Percentiles rank a stretch among this genome's conserved stretches.
These are phyloP conservation scores for Synanceia verrucosa DNA, from an alignment of 2,797 vertebrate genomes.

Conservation along the genomic window DNA sequence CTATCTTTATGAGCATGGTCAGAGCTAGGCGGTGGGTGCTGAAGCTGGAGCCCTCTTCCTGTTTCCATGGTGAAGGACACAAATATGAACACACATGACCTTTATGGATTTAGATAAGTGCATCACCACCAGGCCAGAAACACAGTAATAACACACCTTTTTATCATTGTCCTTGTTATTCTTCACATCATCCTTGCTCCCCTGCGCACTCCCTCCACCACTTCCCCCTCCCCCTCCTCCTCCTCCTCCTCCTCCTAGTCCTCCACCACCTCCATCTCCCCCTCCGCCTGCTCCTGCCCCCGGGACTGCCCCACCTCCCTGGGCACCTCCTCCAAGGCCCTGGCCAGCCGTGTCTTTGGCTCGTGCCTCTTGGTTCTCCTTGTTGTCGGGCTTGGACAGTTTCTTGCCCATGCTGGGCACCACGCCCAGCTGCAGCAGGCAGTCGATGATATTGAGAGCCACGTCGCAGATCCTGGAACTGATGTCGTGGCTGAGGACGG, in stretches of 20 bases:
- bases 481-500: conserved; percentile 96
- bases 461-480: conserved; percentile 97
- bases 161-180: conserved; percentile 89
- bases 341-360: conserved; percentile 87
- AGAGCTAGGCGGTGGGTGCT: conserved; percentile 94
- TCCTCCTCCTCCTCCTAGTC: no score
- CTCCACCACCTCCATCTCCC: conserved; percentile 82
- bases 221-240: conserved; percentile 75
- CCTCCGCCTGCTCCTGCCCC: conserved; percentile 81
- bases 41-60: conserved; percentile 85
- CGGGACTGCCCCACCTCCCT: conserved; percentile 78
- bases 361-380: conserved; percentile 91
- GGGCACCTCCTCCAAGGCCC: conserved; percentile 80
- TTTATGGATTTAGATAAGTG: not conserved
- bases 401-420: conserved; percentile 92
- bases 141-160: conserved; percentile 81
- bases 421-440: conserved; percentile 94
- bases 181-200: conserved; percentile 92
- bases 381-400: conserved; percentile 91
- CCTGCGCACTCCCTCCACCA: conserved; percentile 84
- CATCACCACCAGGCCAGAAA: not conserved
- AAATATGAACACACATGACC: not conserved
- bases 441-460: conserved; percentile 96
- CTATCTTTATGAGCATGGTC: conserved; percentile 99
- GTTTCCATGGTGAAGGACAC: not conserved